Percentiles rank a stretch among this genome's conserved stretches.
Evolutionary conservation across 2,797 vertebrate species (phyloP).

Genomic region (Picus viridis): DNA sequence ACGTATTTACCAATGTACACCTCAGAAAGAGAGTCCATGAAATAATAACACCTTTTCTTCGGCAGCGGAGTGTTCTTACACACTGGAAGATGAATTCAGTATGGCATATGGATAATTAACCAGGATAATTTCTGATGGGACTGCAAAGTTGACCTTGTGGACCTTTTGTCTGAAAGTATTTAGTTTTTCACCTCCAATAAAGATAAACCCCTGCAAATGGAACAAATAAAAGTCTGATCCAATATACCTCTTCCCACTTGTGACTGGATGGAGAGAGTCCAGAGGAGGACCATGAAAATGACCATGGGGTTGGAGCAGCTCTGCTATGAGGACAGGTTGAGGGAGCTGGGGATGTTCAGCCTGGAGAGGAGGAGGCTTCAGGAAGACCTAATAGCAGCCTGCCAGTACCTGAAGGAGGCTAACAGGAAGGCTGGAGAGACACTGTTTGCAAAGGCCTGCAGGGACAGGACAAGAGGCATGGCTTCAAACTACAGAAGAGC

Average conservation of each 20-base stretch:
- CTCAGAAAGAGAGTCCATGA: not conserved
- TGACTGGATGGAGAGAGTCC: not conserved
- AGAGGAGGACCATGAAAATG: no score
- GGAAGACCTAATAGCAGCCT: no score
- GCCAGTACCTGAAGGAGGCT: no score
- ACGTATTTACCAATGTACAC: not conserved
- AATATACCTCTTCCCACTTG: fast-evolving
- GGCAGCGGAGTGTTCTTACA: not conserved
- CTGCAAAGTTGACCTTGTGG: conserved; percentile 23
- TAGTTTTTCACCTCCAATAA: not conserved
- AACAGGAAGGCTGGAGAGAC: no score
- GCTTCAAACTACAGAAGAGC: no score
- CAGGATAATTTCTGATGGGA: conserved; percentile 12
- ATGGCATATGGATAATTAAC: not conserved
- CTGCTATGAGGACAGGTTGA: no score
- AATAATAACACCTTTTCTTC: not conserved
- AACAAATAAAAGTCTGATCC: not conserved
- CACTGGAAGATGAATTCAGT: not conserved
- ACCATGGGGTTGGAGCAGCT: no score
- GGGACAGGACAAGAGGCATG: no score
- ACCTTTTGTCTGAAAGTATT: conserved; percentile 11
- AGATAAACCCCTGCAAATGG: conserved; percentile 6
- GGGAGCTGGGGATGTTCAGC: no score
- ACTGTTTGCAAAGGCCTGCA: no score
- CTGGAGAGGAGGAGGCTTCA: no score